phyloP scores from a whole-genome alignment of 2,113 vertebrate genomes.

The Aegotheles bennettii region DNA sequence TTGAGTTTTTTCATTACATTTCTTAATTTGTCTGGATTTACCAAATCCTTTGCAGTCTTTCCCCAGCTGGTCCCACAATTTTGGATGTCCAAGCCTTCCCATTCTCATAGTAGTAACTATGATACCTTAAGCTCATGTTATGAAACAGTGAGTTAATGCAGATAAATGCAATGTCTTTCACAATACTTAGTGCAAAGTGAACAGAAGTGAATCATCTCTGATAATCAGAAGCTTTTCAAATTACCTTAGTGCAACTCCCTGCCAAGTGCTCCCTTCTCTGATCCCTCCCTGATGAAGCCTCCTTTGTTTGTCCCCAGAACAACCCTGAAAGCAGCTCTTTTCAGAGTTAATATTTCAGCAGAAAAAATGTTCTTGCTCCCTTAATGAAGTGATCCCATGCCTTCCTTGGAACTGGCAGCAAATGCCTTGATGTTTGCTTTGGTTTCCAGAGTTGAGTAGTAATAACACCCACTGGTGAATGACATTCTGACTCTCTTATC shows the following conservation, averaged over 20 bases:
- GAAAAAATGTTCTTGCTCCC: neutral
- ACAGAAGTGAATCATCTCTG: constrained; percentile 61
- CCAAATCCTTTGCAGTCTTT: neutral
- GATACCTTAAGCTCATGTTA: neutral
- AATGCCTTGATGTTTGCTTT: neutral
- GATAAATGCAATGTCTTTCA: constrained; percentile 51
- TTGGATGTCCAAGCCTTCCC: neutral
- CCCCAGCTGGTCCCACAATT: neutral
- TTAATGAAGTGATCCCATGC: neutral
- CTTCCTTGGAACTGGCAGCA: neutral
- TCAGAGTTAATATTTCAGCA: neutral
- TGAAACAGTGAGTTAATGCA: constrained; percentile 53
- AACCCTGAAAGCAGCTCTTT: neutral
- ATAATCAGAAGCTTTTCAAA: constrained; percentile 56
- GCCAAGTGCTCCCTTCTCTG: neutral
- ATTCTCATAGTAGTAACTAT: neutral
- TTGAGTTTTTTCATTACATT: neutral
- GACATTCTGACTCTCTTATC: constrained; percentile 54
- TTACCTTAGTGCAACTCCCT: constrained; percentile 37
- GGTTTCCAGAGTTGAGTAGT: constrained; percentile 7
- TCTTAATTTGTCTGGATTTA: neutral
- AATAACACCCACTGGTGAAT: constrained; percentile 36
- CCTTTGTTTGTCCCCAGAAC: neutral
- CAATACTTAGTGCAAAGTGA: constrained; percentile 45
- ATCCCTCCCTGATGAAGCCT: neutral